These are phyloP conservation scores for Pristionchus japonicus DNA, from an alignment of 2,888 invertebrate genomes.

Conservation along the genomic window DNA sequence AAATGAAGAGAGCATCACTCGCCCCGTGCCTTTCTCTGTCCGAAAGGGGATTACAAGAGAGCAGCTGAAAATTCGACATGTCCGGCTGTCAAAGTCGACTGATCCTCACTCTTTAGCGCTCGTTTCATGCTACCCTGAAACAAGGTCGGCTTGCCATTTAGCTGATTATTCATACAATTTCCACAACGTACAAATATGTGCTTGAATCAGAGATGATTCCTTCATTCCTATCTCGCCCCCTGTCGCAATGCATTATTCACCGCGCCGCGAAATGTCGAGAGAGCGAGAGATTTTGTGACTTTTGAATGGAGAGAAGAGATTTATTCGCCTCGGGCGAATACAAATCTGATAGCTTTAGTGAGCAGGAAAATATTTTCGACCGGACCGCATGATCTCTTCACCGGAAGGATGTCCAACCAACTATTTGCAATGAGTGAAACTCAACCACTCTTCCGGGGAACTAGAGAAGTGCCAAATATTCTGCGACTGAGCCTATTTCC, in stretches of 20 bases:
- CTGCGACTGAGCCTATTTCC: not conserved
- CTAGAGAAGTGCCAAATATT: too few species aligned
- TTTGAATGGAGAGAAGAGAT: slow-evolving; percentile 22
- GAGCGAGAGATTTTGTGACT: slow-evolving; percentile 34
- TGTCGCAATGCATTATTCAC: slow-evolving; percentile 31
- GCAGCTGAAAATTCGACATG: not conserved
- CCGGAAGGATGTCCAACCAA: too few species aligned
- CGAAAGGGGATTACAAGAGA: slow-evolving; percentile 35
- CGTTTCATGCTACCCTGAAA: too few species aligned
- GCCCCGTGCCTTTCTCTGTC: not conserved
- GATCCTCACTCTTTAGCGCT: too few species aligned
- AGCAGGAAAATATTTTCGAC: not conserved
- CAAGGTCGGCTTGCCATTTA: too few species aligned
- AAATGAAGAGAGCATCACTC: not conserved
- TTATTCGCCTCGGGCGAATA: not conserved
- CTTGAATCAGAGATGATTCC: not conserved
- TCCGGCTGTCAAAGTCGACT: not conserved
- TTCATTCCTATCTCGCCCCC: not conserved
- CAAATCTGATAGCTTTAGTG: not conserved
- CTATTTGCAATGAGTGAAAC: too few species aligned
- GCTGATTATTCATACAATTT: too few species aligned
- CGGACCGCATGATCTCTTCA: too few species aligned
- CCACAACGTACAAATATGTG: too few species aligned
- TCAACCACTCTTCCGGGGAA: not conserved
- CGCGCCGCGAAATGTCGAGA: not conserved